These are phyloP conservation scores for Heliocidaris tuberculata DNA, from an alignment of 35 echinoderm and acorn worm species.

Conservation along the genomic window DNA sequence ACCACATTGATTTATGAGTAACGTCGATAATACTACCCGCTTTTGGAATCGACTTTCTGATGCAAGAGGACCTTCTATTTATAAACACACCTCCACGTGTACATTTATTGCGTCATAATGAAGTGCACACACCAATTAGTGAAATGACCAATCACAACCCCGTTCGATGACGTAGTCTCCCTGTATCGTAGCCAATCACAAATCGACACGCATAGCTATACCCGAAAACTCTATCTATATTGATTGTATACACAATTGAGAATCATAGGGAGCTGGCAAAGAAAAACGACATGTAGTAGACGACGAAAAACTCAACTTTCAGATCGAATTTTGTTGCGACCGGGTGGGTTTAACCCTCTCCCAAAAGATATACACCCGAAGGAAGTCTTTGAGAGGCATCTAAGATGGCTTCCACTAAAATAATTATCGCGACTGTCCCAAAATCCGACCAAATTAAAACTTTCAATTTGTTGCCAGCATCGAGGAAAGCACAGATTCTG, in stretches of 20 bases:
- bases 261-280: not conserved
- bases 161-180: conserved; percentile 15
- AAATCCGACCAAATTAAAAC: conserved; percentile 57
- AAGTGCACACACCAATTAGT: not conserved
- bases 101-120: conserved; percentile 35
- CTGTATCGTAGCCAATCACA: conserved; percentile 21
- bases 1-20: not conserved
- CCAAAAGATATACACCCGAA: not conserved
- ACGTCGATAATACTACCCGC: not conserved
- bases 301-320: conserved; percentile 1
- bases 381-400: not conserved
- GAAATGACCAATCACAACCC: conserved; percentile 17
- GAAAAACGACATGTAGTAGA: conserved; percentile 28
- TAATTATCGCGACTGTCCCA: conserved; percentile 68
- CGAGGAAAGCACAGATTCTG: conserved; percentile 44
- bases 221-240: not conserved
- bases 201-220: not conserved
- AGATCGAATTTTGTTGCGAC: conserved; percentile 26
- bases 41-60: not conserved
- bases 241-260: not conserved
- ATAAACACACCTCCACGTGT: conserved; percentile 47
- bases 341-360: conserved; percentile 30
- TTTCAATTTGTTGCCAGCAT: conserved; percentile 31
- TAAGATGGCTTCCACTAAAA: conserved; percentile 72
- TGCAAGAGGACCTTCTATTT: conserved; percentile 33